These are phyloP conservation scores for Erpornis zantholeuca DNA, from an alignment of 2,113 vertebrate species.

Conservation along the genomic window DNA sequence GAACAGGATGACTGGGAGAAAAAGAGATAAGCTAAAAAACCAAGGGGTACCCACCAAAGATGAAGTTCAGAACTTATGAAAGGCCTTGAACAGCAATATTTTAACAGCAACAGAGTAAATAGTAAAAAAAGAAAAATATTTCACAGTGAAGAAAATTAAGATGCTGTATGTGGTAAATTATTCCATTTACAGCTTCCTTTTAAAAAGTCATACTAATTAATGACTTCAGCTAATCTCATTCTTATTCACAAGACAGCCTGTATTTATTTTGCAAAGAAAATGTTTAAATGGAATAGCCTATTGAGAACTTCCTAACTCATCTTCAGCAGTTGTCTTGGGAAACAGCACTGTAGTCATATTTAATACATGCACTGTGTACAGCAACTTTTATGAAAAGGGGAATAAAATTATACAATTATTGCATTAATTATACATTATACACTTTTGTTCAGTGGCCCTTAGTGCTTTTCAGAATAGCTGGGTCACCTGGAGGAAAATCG, in stretches of 20 bases:
- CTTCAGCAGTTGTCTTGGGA: slow-evolving; percentile 45
- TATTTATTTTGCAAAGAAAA: slow-evolving; percentile 70
- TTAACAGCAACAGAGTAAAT: neutral
- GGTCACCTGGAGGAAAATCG: neutral
- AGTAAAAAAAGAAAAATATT: neutral
- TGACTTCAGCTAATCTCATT: slow-evolving; percentile 64
- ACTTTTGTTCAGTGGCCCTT: slow-evolving; percentile 41
- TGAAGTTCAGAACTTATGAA: neutral
- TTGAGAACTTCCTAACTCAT: slow-evolving; percentile 48
- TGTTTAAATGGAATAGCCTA: slow-evolving; percentile 49
- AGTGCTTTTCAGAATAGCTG: slow-evolving; percentile 9
- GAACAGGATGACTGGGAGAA: neutral
- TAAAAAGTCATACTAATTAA: slow-evolving; percentile 64
- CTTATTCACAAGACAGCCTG: slow-evolving; percentile 53
- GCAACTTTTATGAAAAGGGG: slow-evolving; percentile 46
- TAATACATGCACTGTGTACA: slow-evolving; percentile 38
- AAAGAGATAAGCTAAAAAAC: neutral
- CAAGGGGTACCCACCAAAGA: neutral
- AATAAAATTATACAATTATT: slow-evolving; percentile 62
- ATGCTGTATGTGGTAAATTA: neutral
- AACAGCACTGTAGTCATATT: slow-evolving; percentile 45
- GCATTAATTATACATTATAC: slow-evolving; percentile 64
- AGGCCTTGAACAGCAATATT: neutral
- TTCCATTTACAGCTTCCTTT: slow-evolving; percentile 35
- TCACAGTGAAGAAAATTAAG: slow-evolving; percentile 24